phyloP scores from a whole-genome alignment of 1,140 invertebrate species.

The Coenobita brevimanus region DNA sequence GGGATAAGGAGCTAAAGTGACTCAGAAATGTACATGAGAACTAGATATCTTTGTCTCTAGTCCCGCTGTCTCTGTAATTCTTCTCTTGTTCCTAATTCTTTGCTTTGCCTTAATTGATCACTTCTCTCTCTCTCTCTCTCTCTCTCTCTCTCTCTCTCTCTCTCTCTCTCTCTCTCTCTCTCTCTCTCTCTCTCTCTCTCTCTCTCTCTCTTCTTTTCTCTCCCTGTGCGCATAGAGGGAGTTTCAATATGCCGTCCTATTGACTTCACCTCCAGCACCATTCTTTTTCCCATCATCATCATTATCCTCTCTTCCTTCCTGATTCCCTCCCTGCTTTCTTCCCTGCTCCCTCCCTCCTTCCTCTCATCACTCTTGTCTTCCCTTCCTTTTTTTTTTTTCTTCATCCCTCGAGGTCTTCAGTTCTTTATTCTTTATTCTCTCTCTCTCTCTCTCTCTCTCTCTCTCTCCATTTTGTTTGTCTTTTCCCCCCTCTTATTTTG shows the following conservation, averaged over 20 bases:
- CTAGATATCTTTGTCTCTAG: too few species aligned
- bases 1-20: too few species aligned
- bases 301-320: neutral
- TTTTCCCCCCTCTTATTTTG: neutral
- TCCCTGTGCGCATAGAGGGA: too few species aligned
- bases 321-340: neutral
- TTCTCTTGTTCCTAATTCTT: too few species aligned
- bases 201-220: neutral
- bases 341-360: neutral
- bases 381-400: neutral
- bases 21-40: too few species aligned
- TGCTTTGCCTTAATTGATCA: too few species aligned
- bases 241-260: neutral
- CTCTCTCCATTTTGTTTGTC: neutral
- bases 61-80: too few species aligned
- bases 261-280: neutral
- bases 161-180: slow-evolving; percentile 5
- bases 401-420: too few species aligned
- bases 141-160: neutral
- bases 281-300: neutral
- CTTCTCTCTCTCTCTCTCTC: neutral
- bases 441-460: neutral
- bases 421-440: too few species aligned
- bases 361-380: neutral
- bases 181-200: neutral